Evolutionary conservation across 2,797 vertebrate genomes (phyloP).

Genomic region (Ataeniobius toweri): DNA sequence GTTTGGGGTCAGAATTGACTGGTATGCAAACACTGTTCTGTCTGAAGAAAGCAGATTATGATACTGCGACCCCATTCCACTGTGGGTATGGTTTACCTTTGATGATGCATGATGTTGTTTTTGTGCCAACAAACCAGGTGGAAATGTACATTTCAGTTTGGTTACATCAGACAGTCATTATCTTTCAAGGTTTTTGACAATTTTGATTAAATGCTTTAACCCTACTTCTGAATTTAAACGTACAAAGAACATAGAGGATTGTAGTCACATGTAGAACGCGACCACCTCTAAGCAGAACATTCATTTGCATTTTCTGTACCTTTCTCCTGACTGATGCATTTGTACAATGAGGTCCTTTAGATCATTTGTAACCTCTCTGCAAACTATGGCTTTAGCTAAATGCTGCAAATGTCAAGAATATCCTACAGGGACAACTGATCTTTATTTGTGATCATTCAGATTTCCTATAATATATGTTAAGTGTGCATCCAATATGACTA

Average conservation of each 20-base stretch:
- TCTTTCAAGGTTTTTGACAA: background rate
- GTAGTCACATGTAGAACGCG: background rate
- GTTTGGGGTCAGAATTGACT: too few species aligned
- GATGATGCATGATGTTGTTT: background rate
- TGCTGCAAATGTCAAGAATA: background rate
- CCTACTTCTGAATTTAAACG: background rate
- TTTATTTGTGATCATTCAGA: background rate
- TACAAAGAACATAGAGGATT: background rate
- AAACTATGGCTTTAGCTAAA: background rate
- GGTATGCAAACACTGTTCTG: too few species aligned
- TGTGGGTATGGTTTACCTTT: background rate
- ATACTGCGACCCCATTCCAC: too few species aligned
- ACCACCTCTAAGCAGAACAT: background rate
- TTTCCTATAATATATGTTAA: background rate
- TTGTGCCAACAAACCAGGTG: background rate
- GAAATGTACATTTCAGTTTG: too few species aligned
- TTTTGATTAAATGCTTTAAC: background rate
- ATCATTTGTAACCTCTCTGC: background rate
- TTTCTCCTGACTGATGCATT: background rate
- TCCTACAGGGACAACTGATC: background rate
- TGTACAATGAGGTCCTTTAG: background rate
- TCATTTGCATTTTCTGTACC: background rate
- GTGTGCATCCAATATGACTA: background rate
- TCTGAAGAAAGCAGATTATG: too few species aligned
- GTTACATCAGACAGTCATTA: background rate